phyloP scores from a whole-genome alignment of 1,140 invertebrate genomes.

The Drosophila eugracilis region DNA sequence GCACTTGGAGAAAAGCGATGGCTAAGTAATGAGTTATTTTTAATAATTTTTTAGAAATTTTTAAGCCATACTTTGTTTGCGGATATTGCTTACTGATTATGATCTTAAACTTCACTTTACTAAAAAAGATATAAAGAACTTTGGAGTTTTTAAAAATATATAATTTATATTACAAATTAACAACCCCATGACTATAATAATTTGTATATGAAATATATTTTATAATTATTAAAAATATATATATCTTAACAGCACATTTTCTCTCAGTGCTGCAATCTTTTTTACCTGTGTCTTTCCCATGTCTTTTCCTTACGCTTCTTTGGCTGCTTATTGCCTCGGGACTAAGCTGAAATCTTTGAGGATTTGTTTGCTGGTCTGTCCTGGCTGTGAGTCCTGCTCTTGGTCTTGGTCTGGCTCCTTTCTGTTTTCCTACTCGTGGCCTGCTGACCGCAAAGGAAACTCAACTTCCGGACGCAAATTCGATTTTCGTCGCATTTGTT shows the following conservation, averaged over 20 bases:
- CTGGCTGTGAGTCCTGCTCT: slow-evolving; percentile 39
- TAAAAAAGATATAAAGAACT: too few relatives aligned
- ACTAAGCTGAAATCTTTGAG: slow-evolving; percentile 72
- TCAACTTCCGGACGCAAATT: slow-evolving; percentile 72
- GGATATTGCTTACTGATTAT: too few relatives aligned
- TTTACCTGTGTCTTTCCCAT: slow-evolving; percentile 41
- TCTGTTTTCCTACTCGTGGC: slow-evolving; percentile 8
- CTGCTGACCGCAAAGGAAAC: slow-evolving; percentile 44
- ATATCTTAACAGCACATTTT: neutral
- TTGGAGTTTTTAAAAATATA: too few relatives aligned
- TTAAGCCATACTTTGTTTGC: neutral
- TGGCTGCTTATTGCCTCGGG: slow-evolving; percentile 64
- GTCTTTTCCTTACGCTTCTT: slow-evolving; percentile 66
- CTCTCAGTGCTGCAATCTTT: slow-evolving; percentile 37
- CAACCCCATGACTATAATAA: too few relatives aligned
- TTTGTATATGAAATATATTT: too few relatives aligned
- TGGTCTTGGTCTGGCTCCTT: neutral
- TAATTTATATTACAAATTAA: too few relatives aligned
- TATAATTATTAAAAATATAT: too few relatives aligned
- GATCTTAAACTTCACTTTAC: too few relatives aligned
- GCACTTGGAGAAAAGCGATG: neutral
- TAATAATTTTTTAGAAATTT: neutral
- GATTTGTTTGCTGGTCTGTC: slow-evolving; percentile 60
- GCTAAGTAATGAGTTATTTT: neutral
- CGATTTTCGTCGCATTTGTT: slow-evolving; percentile 75